phyloP scores from a whole-genome alignment of 2,113 vertebrate genomes.

The Stegostoma tigrinum region DNA sequence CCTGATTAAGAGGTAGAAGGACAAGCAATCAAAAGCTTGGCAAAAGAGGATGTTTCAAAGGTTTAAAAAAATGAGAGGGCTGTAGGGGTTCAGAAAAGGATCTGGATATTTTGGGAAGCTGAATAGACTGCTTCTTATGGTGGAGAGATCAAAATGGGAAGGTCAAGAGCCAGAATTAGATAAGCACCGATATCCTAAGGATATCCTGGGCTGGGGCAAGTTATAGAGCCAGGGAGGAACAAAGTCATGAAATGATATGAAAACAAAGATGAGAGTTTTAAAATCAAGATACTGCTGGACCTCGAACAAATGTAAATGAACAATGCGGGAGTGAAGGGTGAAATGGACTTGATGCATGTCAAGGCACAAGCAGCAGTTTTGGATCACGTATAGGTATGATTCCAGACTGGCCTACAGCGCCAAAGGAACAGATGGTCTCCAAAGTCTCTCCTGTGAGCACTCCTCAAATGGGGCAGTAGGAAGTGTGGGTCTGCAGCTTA shows the following conservation, averaged over 20 bases:
- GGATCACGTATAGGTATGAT: background rate
- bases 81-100: background rate
- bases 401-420: background rate
- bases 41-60: background rate
- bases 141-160: background rate
- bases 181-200: too few species aligned
- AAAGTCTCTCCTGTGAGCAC: background rate
- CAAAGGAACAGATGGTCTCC: background rate
- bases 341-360: background rate
- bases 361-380: background rate
- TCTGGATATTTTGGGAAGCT: too few species aligned
- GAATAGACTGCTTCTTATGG: too few species aligned
- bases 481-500: background rate
- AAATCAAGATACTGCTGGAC: background rate
- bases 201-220: too few species aligned
- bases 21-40: background rate
- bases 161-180: background rate
- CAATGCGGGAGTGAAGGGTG: background rate
- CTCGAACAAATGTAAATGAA: background rate
- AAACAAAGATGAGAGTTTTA: background rate
- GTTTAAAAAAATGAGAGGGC: background rate
- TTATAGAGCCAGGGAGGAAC: background rate
- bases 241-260: background rate
- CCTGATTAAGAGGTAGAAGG: background rate
- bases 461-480: background rate